Conservation (phyloP, 2,888 invertebrate species). For the Taenaris catops region DNA sequence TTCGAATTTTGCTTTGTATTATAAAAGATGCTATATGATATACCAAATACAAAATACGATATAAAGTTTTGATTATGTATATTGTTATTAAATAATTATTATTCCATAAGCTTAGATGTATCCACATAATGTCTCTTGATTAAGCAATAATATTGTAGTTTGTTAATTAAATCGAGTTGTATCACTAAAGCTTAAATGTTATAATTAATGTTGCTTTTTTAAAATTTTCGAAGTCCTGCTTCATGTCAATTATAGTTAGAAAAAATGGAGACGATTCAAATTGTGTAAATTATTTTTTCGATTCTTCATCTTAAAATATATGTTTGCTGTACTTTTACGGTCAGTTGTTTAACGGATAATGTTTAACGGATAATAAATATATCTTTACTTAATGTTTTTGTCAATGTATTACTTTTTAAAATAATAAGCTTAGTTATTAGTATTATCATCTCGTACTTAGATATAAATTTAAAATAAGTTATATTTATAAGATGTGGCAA, state of each 20-base stretch:
- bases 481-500: constrained; percentile 60
- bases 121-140: constrained; percentile 16
- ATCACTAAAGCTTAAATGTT: constrained; percentile 12
- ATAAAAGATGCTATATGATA: constrained; percentile 49
- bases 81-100: constrained; percentile 14
- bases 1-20: constrained; percentile 69
- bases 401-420: constrained; percentile 32
- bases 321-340: constrained; percentile 34
- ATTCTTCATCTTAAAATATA: constrained; percentile 24
- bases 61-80: constrained; percentile 12
- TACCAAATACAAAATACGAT: constrained; percentile 51
- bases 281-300: constrained; percentile 44
- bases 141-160: constrained; percentile 29
- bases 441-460: constrained; percentile 52
- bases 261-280: constrained; percentile 42
- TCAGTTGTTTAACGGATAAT: constrained; percentile 30
- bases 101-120: constrained; percentile 14
- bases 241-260: constrained; percentile 74
- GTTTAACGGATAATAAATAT: constrained; percentile 8
- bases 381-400: constrained; percentile 24
- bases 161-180: constrained; percentile 15
- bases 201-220: constrained; percentile 15
- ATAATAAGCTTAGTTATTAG: constrained; percentile 31
- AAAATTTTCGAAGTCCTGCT: constrained; percentile 48
- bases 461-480: constrained; percentile 17